Percentiles rank a stretch among this genome's conserved stretches.
Conservation (phyloP, 2,113 vertebrate species). For the Willisornis vidua region DNA sequence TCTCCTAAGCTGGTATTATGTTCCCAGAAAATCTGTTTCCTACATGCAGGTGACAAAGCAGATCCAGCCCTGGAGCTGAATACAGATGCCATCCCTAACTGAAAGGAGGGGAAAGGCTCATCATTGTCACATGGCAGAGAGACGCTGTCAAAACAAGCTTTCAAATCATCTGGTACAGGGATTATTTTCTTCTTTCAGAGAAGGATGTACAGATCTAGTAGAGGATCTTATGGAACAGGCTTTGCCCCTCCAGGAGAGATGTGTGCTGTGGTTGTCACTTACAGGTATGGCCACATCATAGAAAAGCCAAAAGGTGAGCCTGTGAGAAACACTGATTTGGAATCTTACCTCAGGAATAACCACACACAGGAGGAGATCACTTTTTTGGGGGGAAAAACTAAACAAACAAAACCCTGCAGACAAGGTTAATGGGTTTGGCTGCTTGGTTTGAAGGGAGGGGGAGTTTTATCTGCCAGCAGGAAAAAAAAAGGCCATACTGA, state of each 20-base stretch:
- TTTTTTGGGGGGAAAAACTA: not conserved
- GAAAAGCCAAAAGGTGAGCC: not conserved
- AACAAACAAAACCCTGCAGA: not conserved
- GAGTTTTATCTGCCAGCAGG: not conserved
- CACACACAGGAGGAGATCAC: not conserved
- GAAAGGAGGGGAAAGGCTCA: not conserved
- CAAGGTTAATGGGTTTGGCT: not conserved
- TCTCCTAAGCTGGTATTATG: not conserved
- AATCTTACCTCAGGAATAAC: not conserved
- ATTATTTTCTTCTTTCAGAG: not conserved
- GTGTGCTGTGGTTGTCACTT: not conserved
- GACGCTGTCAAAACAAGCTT: conserved; percentile 5
- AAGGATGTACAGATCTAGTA: not conserved
- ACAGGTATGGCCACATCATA: fast-evolving
- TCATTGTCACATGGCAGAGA: not conserved
- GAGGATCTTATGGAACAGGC: not conserved
- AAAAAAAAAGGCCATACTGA: not conserved
- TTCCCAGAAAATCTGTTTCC: not conserved
- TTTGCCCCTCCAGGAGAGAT: not conserved
- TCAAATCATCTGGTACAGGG: not conserved
- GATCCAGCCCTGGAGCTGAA: not conserved
- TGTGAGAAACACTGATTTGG: not conserved
- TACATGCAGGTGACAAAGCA: not conserved
- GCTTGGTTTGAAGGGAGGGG: not conserved
- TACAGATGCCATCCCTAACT: not conserved